These are phyloP conservation scores for Lysandra bellargus DNA, from an alignment of 2,888 invertebrate species.

Conservation along the genomic window DNA sequence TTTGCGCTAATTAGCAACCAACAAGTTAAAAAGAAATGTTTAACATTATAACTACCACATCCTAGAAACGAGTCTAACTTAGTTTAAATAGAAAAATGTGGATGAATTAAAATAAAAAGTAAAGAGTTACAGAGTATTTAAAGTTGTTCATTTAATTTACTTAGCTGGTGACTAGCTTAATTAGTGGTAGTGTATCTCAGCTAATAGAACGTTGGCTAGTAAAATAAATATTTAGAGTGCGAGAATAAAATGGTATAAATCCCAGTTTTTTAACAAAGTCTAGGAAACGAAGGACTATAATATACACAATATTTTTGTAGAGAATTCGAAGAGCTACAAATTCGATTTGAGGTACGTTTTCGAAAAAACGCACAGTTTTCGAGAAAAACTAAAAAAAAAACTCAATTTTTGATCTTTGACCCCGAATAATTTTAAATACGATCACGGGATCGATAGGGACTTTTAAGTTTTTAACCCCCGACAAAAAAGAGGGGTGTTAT, in stretches of 20 bases:
- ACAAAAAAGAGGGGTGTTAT: no score
- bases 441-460: no score
- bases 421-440: no score
- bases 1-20: no score
- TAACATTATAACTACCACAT: neutral
- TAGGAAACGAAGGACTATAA: neutral
- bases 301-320: no score
- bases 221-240: neutral
- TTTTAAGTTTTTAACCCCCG: no score
- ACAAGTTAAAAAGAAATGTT: no score
- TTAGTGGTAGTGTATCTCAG: constrained; percentile 19
- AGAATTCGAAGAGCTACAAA: no score
- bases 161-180: constrained; percentile 10
- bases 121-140: neutral
- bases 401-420: no score
- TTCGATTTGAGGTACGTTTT: no score
- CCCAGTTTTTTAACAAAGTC: neutral
- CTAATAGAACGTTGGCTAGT: neutral
- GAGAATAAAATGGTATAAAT: neutral
- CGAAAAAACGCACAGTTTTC: no score
- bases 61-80: neutral
- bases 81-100: neutral
- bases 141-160: constrained; percentile 24
- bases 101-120: neutral
- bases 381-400: no score